Evolutionary conservation across 2,888 invertebrate genomes (phyloP).

Genomic region (Eupithecia tripunctaria): DNA sequence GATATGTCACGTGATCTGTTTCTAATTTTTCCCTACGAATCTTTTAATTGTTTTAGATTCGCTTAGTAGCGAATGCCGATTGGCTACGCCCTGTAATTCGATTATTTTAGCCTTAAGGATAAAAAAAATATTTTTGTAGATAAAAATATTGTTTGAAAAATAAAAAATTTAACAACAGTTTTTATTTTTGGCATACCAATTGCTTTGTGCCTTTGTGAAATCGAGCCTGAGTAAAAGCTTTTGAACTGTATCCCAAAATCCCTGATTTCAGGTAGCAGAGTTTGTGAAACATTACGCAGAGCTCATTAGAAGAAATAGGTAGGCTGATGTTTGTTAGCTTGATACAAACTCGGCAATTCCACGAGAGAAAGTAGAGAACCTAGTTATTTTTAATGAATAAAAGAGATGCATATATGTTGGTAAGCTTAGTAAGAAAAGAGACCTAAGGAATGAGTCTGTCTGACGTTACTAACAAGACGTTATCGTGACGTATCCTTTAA

Average conservation of each 20-base stretch:
- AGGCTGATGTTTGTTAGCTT: not conserved
- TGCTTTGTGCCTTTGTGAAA: no score
- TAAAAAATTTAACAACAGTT: no score
- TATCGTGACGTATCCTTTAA: no score
- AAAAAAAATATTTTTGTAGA: no score
- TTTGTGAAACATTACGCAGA: constrained; percentile 1
- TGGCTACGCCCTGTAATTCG: no score
- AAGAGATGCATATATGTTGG: not conserved
- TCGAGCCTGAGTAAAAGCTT: not conserved
- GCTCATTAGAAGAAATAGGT: not conserved
- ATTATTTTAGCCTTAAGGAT: not conserved
- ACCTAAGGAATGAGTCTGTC: not conserved
- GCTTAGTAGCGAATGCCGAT: no score
- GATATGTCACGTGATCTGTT: no score
- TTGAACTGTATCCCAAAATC: not conserved
- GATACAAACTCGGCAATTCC: not conserved
- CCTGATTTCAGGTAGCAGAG: not conserved
- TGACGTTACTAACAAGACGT: no score
- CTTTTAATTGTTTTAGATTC: no score
- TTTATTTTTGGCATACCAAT: no score
- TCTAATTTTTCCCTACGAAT: no score
- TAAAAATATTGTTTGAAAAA: no score
- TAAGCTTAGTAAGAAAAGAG: not conserved
- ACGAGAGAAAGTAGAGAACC: not conserved
- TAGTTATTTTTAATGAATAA: not conserved